Evolutionary conservation across 2,113 vertebrate genomes (phyloP), one percentile per base, ranked within the genome.

Genomic region (Butastur rufipennis): DNA sequence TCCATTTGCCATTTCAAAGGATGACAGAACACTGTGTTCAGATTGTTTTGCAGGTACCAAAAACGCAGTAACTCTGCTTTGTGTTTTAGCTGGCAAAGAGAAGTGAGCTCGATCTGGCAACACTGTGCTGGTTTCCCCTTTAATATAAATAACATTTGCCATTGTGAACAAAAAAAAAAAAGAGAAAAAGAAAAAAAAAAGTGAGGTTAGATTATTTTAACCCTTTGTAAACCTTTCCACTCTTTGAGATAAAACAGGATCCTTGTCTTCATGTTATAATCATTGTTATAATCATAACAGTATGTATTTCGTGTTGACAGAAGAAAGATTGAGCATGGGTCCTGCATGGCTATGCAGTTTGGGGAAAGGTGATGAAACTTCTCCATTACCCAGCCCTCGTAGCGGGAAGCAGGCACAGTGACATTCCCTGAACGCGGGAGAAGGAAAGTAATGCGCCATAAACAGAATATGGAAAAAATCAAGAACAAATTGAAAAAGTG

Each of bases 1-100:
- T 98, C 98, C 98, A 98, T 97, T 98, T 98, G 97, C 97, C 95
- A 65, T 98, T 98, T 98, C 96, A 98, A 98, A 98, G 97, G 97
- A 98, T 97, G 98, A 97, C 97, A 97, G 96, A 98, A 98, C 84
- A 52, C 90, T 95, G 75, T 31, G 88, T 93, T 96, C 92, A 36
- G 95, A 97, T 90, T 95, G 93, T 93, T 98, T 97, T 96, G 90
- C 97, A 98, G 98, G 98, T 98, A 98, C 88, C 95, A 59, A 97
- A 98, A 93, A 96, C 6, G 14, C 75, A 91, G 85, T 85, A 95
- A 97, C 94, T 98, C 97, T 98, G 97, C 96, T 97, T 98, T 98
- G 96, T 96, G 97, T 98, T 98, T 98, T 97, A 97, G 91, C 96
- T 98, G 97, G 97, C 97, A 97, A 89, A 93, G 78, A 83, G 66